Percentiles rank a stretch among this genome's conserved stretches.
Evolutionary conservation across 2,113 vertebrate genomes (phyloP).

Genomic region (Leucosticte australis): DNA sequence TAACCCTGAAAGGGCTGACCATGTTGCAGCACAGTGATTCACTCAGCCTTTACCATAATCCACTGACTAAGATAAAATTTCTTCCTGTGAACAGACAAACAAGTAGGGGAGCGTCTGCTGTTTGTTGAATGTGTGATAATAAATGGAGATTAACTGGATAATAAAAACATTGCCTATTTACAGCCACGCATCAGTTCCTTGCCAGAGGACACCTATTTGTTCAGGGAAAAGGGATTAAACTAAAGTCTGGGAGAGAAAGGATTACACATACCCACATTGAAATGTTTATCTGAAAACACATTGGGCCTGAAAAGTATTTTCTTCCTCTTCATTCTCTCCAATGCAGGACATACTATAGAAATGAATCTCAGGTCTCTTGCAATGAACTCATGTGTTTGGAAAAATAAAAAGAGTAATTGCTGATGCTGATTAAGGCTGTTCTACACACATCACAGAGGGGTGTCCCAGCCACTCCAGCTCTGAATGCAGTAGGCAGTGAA

Average conservation of each 20-base stretch:
- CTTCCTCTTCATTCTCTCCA: slow-evolving; percentile 5
- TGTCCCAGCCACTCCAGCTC: neutral
- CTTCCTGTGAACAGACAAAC: slow-evolving; percentile 76
- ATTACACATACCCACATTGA: slow-evolving; percentile 37
- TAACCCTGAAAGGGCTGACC: slow-evolving; percentile 78
- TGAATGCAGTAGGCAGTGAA: neutral
- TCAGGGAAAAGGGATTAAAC: slow-evolving; percentile 68
- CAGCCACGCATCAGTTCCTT: slow-evolving; percentile 58
- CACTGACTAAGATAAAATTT: slow-evolving; percentile 74
- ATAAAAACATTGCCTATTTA: slow-evolving; percentile 65
- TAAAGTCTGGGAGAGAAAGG: slow-evolving; percentile 67
- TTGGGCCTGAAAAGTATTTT: slow-evolving; percentile 33
- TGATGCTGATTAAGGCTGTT: neutral
- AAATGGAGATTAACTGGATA: slow-evolving; percentile 77
- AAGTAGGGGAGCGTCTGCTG: slow-evolving; percentile 55
- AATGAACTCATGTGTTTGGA: slow-evolving; percentile 5
- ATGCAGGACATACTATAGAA: neutral
- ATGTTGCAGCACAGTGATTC: slow-evolving; percentile 71
- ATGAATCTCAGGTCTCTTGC: slow-evolving; percentile 25
- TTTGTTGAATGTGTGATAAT: slow-evolving; percentile 78
- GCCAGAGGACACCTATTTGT: slow-evolving; percentile 65
- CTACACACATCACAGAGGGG: neutral
- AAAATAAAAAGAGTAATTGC: neutral
- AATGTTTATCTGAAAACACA: slow-evolving; percentile 63
- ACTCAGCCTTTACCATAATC: slow-evolving; percentile 73